These are phyloP conservation scores for Avahi laniger DNA, from an alignment of 2,797 vertebrate species.

Conservation along the genomic window DNA sequence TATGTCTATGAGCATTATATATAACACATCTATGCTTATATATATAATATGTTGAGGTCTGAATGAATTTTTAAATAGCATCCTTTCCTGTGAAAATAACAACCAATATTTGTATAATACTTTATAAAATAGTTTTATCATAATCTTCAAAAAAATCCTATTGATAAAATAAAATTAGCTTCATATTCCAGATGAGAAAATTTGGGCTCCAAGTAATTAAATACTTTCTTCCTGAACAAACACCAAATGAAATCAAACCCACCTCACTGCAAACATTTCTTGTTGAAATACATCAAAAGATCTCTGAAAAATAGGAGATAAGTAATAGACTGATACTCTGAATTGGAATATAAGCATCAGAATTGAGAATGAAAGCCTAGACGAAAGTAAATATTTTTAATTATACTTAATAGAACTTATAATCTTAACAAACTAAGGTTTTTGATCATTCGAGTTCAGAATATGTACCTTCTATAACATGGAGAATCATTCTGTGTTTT, in stretches of 20 bases:
- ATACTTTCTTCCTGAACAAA: conserved; percentile 15
- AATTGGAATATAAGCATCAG: neutral
- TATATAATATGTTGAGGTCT: neutral
- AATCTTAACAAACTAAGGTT: neutral
- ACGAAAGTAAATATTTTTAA: neutral
- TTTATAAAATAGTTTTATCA: neutral
- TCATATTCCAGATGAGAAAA: conserved; percentile 27
- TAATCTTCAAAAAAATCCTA: neutral
- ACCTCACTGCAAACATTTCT: neutral
- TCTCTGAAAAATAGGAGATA: neutral
- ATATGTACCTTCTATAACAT: neutral
- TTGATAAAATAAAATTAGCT: neutral
- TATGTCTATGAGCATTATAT: neutral
- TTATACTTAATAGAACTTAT: neutral
- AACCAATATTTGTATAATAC: neutral
- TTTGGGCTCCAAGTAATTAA: neutral
- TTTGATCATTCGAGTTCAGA: neutral
- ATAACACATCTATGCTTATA: neutral
- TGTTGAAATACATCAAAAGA: neutral
- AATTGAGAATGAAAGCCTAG: neutral
- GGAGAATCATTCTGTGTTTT: neutral
- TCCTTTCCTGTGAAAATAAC: neutral
- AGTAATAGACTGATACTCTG: neutral
- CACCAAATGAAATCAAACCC: neutral
- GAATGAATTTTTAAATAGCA: neutral